Evolutionary conservation across 2,888 invertebrate genomes (phyloP).

Genomic region (Parnassius apollo): DNA sequence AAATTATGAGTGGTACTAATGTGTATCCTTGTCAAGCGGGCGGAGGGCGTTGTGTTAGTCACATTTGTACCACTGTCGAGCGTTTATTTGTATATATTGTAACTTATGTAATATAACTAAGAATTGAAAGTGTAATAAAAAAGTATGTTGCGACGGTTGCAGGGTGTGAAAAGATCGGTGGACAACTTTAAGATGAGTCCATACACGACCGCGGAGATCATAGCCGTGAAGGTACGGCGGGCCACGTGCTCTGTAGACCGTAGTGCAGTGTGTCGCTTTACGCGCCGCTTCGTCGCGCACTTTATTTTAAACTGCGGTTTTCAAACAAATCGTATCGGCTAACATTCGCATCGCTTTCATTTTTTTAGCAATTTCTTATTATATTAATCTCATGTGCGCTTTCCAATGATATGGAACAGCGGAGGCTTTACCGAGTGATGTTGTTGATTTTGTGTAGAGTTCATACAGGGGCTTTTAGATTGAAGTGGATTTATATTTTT

Average conservation of each 20-base stretch:
- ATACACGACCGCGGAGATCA: conserved; percentile 91
- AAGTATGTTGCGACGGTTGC: conserved; percentile 50
- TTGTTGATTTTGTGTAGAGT: conserved; percentile 7
- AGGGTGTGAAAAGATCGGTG: conserved; percentile 97
- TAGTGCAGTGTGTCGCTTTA: conserved; percentile 9
- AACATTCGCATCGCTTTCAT: conserved; percentile 10
- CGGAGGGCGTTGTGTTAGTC: too few relatives aligned
- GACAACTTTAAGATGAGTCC: conserved; percentile 86
- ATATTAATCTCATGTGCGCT: background rate
- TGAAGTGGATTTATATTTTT: background rate
- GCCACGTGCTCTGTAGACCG: conserved; percentile 20
- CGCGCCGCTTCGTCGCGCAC: conserved; percentile 13
- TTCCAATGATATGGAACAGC: background rate
- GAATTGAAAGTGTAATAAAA: background rate
- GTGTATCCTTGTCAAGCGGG: too few relatives aligned
- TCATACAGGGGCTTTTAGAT: conserved; percentile 18
- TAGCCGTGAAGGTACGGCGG: conserved; percentile 94
- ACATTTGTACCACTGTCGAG: too few relatives aligned
- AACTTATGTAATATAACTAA: too few relatives aligned
- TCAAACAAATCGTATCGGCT: background rate
- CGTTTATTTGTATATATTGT: too few relatives aligned
- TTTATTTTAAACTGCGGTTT: background rate
- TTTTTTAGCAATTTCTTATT: conserved; percentile 11
- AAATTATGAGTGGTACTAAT: too few relatives aligned
- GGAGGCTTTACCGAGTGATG: conserved; percentile 2